Conservation (phyloP, 2,113 vertebrate species). For the Choloepus hoffmanni region DNA sequence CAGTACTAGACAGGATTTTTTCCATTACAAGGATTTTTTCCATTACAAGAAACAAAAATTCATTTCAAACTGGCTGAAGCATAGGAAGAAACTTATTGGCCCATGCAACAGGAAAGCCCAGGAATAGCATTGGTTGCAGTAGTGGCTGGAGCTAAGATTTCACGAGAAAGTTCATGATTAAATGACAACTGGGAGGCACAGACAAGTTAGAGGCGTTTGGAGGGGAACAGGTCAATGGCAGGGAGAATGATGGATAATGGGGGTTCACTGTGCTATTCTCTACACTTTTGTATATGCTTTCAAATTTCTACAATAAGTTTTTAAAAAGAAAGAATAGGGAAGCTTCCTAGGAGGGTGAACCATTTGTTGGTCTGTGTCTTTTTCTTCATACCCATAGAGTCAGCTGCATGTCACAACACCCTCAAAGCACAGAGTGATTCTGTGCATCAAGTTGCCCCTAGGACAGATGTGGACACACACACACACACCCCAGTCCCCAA, state of each 20-base stretch:
- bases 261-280: not conserved
- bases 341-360: not conserved
- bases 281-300: not conserved
- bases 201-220: not conserved
- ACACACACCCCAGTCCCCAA: not conserved
- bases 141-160: not conserved
- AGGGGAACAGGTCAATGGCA: not conserved
- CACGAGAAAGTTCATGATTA: not conserved
- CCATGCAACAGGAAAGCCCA: not conserved
- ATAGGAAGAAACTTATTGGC: not conserved
- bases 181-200: fast-evolving
- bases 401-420: fast-evolving
- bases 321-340: not conserved
- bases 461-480: not conserved
- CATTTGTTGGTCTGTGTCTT: not conserved
- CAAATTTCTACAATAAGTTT: not conserved
- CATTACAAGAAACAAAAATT: not conserved
- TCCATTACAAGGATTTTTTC: not conserved
- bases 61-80: not conserved
- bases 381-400: not conserved
- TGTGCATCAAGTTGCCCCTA: not conserved
- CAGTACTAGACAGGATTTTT: not conserved
- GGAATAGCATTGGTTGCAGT: not conserved
- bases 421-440: not conserved
- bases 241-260: not conserved